Percentiles rank a stretch among this genome's conserved stretches.
These are phyloP conservation scores for Synanthedon tipuliformis DNA, from an alignment of 2,888 invertebrate species.

Conservation along the genomic window DNA sequence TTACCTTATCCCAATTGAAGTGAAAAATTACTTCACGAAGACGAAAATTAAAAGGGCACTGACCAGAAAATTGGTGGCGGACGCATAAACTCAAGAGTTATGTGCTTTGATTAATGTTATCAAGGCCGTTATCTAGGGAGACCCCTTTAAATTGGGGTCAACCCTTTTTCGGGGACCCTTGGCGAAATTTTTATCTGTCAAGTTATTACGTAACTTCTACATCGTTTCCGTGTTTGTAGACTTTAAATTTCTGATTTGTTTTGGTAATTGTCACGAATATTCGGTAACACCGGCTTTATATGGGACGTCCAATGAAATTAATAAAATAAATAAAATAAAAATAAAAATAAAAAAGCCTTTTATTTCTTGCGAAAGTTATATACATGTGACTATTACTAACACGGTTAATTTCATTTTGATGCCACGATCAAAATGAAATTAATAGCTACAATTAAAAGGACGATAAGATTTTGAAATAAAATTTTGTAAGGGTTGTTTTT, in stretches of 20 bases:
- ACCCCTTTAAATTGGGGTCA: conserved; percentile 46
- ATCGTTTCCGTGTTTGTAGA: neutral
- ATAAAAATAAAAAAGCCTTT: too few species aligned
- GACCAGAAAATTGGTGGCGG: conserved; percentile 60
- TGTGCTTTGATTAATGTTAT: conserved; percentile 65
- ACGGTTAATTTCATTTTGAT: too few species aligned
- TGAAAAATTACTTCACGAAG: conserved; percentile 52
- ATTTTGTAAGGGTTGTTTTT: too few species aligned
- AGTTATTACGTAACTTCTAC: conserved; percentile 1
- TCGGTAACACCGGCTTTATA: too few species aligned
- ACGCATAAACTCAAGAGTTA: conserved; percentile 31
- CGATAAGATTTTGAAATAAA: too few species aligned
- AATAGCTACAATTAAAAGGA: too few species aligned
- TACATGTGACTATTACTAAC: too few species aligned
- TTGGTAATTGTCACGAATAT: too few species aligned
- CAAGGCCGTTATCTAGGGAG: conserved; percentile 46
- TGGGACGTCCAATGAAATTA: too few species aligned
- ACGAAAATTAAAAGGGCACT: conserved; percentile 56
- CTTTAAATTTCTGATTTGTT: neutral
- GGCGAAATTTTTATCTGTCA: conserved; percentile 2
- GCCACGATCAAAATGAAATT: too few species aligned
- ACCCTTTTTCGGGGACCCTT: conserved; percentile 21
- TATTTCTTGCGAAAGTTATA: too few species aligned
- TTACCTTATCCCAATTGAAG: conserved; percentile 42
- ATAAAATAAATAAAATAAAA: too few species aligned